A percentile compares a stretch with the other conserved stretches of the same genome.
Evolutionary conservation across 2,888 invertebrate genomes (phyloP).

Genomic region (Patella caerulea): DNA sequence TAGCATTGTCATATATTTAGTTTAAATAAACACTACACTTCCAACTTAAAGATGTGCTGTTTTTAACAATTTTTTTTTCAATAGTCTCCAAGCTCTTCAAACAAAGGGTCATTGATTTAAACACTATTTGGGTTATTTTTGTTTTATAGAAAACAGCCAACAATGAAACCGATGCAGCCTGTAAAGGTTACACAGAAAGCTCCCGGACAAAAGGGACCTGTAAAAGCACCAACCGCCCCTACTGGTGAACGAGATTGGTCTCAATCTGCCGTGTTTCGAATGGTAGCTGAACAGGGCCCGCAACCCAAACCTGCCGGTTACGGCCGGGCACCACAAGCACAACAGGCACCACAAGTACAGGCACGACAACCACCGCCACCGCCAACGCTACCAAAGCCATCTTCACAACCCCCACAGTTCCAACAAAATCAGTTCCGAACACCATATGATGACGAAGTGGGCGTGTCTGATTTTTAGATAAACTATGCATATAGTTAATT

Average conservation of each 20-base stretch:
- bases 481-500: too few relatives aligned
- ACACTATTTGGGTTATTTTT: neutral
- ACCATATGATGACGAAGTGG: conserved; percentile 40
- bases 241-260: conserved; percentile 53
- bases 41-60: too few relatives aligned
- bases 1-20: too few relatives aligned
- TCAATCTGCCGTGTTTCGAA: conserved; percentile 49
- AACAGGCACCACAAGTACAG: conserved; percentile 18
- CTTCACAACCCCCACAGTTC: conserved; percentile 28
- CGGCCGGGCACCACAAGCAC: conserved; percentile 16
- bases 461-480: conserved; percentile 48
- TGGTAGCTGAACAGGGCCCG: conserved; percentile 43
- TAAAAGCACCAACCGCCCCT: conserved; percentile 22
- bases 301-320: conserved; percentile 12
- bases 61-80: too few relatives aligned
- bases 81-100: too few relatives aligned
- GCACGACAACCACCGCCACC: conserved; percentile 16
- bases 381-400: conserved; percentile 21
- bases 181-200: conserved; percentile 7
- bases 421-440: conserved; percentile 14
- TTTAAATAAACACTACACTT: too few relatives aligned
- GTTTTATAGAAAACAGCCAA: conserved; percentile 1
- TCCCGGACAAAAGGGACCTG: conserved; percentile 17
- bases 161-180: neutral
- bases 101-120: too few relatives aligned